phyloP scores from a whole-genome alignment of 1,140 invertebrate genomes.

The Papilio glaucus region DNA sequence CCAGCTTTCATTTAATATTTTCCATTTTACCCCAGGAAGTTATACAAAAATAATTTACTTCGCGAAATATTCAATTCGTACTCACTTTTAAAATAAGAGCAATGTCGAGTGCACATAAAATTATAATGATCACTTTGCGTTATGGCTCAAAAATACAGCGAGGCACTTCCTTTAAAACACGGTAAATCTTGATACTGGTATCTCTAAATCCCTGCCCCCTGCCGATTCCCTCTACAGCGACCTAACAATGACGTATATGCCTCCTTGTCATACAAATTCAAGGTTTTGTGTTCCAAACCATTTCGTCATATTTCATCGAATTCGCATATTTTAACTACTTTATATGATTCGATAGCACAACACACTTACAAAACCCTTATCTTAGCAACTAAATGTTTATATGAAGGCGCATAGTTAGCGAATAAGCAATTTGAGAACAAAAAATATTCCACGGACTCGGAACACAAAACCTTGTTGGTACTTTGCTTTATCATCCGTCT shows the following conservation, averaged over 20 bases:
- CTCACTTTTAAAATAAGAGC: neutral
- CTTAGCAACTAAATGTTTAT: conserved; percentile 1
- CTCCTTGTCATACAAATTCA: conserved; percentile 54
- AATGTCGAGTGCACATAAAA: neutral
- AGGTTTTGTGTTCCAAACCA: conserved; percentile 78
- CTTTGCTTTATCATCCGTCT: conserved; percentile 57
- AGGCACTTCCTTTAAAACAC: conserved; percentile 39
- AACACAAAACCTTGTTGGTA: conserved; percentile 74
- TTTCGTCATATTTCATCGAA: conserved; percentile 54
- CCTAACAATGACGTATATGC: conserved; percentile 52
- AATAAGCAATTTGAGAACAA: conserved; percentile 38
- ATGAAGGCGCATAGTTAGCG: neutral
- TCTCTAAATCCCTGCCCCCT: conserved; percentile 45
- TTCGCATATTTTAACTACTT: conserved; percentile 41
- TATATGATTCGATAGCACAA: conserved; percentile 26
- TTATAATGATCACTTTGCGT: neutral
- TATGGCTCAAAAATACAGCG: neutral
- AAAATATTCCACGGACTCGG: conserved; percentile 70
- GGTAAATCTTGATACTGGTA: conserved; percentile 51
- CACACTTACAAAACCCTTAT: conserved; percentile 32
- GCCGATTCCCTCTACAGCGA: conserved; percentile 42
- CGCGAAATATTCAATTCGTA: neutral
- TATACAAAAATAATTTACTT: neutral
- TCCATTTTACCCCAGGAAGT: conserved; percentile 25
- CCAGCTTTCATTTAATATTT: conserved; percentile 42